These are phyloP conservation scores for Excalfactoria chinensis DNA, from an alignment of 2,113 vertebrate genomes.

Conservation along the genomic window DNA sequence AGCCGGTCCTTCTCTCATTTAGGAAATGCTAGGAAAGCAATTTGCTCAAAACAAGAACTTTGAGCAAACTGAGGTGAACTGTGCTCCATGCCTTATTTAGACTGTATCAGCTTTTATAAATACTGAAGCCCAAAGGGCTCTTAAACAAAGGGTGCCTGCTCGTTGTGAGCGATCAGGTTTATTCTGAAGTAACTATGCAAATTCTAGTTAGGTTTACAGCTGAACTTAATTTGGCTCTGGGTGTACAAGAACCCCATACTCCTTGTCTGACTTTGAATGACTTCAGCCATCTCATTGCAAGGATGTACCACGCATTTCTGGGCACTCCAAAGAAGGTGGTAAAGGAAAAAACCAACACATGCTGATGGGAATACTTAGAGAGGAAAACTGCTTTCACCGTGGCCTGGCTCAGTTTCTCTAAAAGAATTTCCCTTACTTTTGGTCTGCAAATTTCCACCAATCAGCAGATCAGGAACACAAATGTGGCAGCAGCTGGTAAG, in stretches of 20 bases:
- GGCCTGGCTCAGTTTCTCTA: neutral
- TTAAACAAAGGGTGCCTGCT: neutral
- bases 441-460: neutral
- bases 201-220: neutral
- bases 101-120: neutral
- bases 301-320: neutral
- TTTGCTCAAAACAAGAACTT: neutral
- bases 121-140: neutral
- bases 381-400: neutral
- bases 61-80: neutral
- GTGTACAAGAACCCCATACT: neutral
- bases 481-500: neutral
- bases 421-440: neutral
- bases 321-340: neutral
- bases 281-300: neutral
- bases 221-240: neutral
- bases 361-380: neutral
- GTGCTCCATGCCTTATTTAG: too few relatives aligned
- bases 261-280: neutral
- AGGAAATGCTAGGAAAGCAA: neutral
- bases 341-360: neutral
- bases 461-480: neutral
- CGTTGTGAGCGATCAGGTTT: neutral
- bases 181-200: neutral
- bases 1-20: neutral